These are phyloP conservation scores for Cyanistes caeruleus DNA, from an alignment of 2,113 vertebrate genomes.

Conservation along the genomic window DNA sequence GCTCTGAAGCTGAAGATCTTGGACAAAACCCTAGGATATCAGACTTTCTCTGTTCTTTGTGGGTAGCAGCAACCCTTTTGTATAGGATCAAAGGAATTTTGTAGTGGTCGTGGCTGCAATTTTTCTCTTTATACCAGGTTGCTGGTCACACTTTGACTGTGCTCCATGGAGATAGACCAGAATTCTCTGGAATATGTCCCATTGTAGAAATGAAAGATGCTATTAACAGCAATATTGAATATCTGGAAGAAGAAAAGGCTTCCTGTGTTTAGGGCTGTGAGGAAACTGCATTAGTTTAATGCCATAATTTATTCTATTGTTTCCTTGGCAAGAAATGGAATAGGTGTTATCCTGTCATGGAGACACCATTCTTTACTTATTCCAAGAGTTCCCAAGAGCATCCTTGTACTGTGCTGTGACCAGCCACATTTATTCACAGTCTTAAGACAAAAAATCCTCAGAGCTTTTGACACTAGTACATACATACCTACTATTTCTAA, in stretches of 20 bases:
- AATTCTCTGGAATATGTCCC: not conserved
- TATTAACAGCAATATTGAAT: slow-evolving; percentile 13
- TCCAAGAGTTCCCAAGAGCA: not conserved
- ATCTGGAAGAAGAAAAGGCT: slow-evolving; percentile 23
- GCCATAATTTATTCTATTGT: slow-evolving; percentile 23
- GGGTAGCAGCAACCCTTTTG: not conserved
- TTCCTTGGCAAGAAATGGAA: not conserved
- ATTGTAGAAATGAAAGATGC: slow-evolving; percentile 28
- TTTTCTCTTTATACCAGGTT: not conserved
- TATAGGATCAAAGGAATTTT: not conserved
- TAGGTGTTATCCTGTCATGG: not conserved
- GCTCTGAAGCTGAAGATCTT: not conserved
- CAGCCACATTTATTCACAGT: not conserved
- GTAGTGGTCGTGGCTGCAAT: not conserved
- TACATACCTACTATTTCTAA: not conserved
- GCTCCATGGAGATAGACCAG: not conserved
- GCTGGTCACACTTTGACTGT: not conserved
- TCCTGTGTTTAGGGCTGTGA: slow-evolving; percentile 26
- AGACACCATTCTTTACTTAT: not conserved
- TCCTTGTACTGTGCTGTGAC: not conserved
- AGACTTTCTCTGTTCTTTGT: not conserved
- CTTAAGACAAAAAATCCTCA: not conserved
- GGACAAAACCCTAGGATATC: not conserved
- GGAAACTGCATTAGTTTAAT: slow-evolving; percentile 42
- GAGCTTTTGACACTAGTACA: not conserved